A percentile compares a stretch with the other conserved stretches of the same genome.
Evolutionary conservation across 2,113 vertebrate species (phyloP).

Genomic region (Gobiocypris rarus): DNA sequence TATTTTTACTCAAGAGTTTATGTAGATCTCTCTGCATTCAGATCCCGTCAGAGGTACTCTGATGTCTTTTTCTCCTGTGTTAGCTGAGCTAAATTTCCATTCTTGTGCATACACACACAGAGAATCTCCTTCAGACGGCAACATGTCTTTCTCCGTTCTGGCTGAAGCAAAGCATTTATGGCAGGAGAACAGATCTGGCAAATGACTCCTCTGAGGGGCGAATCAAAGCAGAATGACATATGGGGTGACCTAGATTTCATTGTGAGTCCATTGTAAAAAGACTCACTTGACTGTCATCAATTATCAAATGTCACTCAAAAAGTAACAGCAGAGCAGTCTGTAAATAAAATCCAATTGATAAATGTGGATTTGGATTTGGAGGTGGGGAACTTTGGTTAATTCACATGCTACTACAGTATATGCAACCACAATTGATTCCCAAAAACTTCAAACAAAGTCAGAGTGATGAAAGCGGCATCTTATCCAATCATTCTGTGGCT

Average conservation of each 20-base stretch:
- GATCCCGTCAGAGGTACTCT: slow-evolving; percentile 17
- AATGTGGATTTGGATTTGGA: neutral
- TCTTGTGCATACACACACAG: neutral
- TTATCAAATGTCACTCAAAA: slow-evolving; percentile 41
- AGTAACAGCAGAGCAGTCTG: slow-evolving; percentile 15
- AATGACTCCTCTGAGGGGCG: slow-evolving; percentile 30
- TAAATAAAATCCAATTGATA: neutral
- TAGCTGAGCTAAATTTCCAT: slow-evolving; percentile 29
- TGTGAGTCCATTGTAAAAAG: slow-evolving; percentile 48
- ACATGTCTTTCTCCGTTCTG: slow-evolving; percentile 27
- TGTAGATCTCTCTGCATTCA: slow-evolving; percentile 35
- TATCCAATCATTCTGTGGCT: slow-evolving; percentile 37
- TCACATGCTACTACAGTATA: neutral
- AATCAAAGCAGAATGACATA: slow-evolving; percentile 53
- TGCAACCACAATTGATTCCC: neutral
- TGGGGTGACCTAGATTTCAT: slow-evolving; percentile 61
- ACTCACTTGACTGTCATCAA: slow-evolving; percentile 46
- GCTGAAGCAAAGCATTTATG: slow-evolving; percentile 37
- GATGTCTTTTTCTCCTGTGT: slow-evolving; percentile 39
- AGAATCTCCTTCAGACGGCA: neutral
- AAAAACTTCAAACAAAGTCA: slow-evolving; percentile 26
- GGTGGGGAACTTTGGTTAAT: neutral
- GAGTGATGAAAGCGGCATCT: slow-evolving; percentile 25
- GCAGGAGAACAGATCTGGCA: slow-evolving; percentile 40
- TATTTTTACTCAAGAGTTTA: slow-evolving; percentile 30